Evolutionary conservation across 2,888 invertebrate genomes (phyloP).

Genomic region (Erebia epiphron): DNA sequence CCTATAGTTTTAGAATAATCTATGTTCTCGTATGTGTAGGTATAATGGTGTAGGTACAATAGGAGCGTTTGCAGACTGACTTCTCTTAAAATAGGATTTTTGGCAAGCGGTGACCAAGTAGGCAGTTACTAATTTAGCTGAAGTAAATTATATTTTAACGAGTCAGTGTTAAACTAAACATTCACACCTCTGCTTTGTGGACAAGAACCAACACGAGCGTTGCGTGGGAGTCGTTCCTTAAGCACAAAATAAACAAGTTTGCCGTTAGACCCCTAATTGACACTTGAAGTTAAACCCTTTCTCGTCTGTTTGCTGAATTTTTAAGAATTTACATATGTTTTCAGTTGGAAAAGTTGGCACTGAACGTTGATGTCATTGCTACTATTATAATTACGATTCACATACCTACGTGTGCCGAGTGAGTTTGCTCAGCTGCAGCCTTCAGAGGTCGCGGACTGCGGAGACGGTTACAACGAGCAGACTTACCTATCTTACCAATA

Average conservation of each 20-base stretch:
- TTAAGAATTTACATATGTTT: slow-evolving; percentile 11
- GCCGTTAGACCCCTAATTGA: slow-evolving; percentile 31
- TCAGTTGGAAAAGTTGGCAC: slow-evolving; percentile 25
- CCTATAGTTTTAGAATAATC: slow-evolving; percentile 34
- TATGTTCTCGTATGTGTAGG: no score
- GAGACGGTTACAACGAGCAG: slow-evolving; percentile 50
- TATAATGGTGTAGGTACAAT: no score
- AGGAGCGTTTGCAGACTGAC: slow-evolving; percentile 16
- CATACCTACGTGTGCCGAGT: slow-evolving; percentile 41
- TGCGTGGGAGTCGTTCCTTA: slow-evolving; percentile 29
- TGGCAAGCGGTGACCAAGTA: slow-evolving; percentile 46
- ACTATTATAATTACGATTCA: slow-evolving; percentile 63
- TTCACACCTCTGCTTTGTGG: slow-evolving; percentile 46
- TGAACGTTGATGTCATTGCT: slow-evolving; percentile 66
- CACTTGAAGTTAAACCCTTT: slow-evolving; percentile 16
- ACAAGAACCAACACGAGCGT: slow-evolving; percentile 20
- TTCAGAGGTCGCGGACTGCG: slow-evolving; percentile 71
- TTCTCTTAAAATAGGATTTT: slow-evolving; percentile 46
- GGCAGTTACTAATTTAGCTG: slow-evolving; percentile 43
- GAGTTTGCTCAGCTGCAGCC: slow-evolving; percentile 75
- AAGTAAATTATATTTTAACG: slow-evolving; percentile 46
- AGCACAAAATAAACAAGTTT: slow-evolving; percentile 29
- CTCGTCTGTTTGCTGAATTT: background rate
- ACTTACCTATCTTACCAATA: slow-evolving; percentile 44
- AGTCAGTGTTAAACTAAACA: slow-evolving; percentile 50